phyloP scores from a whole-genome alignment of 1,140 invertebrate species.

The Drosophila rhopaloa region DNA sequence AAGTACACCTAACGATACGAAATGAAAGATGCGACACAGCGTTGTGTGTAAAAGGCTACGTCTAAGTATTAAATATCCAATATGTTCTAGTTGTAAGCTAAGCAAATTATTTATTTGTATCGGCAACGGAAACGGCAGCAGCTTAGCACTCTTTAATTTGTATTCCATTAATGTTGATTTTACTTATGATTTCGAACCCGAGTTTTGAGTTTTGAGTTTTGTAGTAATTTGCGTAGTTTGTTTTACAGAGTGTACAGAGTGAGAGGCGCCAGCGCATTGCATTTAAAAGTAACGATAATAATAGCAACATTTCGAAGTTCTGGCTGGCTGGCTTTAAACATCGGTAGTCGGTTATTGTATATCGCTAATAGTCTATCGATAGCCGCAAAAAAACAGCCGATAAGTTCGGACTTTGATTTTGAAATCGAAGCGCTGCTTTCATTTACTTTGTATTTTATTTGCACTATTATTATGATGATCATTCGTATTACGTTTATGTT shows the following conservation, averaged over 20 bases:
- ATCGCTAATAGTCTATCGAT: conserved; percentile 19
- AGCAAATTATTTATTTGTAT: conserved; percentile 77
- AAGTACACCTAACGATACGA: conserved; percentile 8
- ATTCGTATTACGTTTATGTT: conserved; percentile 76
- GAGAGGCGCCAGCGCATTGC: conserved; percentile 37
- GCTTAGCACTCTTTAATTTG: conserved; percentile 11
- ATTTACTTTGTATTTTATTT: conserved; percentile 53
- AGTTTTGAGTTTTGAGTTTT: conserved; percentile 18
- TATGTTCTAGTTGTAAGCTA: conserved; percentile 72
- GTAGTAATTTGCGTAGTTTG: background rate
- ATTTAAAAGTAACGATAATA: conserved; percentile 38
- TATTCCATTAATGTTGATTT: conserved; percentile 27
- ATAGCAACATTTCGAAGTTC: conserved; percentile 6
- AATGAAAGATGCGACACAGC: conserved; percentile 18
- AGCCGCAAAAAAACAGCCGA: background rate
- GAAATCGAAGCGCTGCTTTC: conserved; percentile 38
- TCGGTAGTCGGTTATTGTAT: conserved; percentile 11
- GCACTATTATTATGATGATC: conserved; percentile 64
- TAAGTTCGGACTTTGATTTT: conserved; percentile 23
- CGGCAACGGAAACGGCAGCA: conserved; percentile 9
- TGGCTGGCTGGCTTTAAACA: background rate
- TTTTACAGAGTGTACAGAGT: conserved; percentile 14
- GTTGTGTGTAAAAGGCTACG: conserved; percentile 64
- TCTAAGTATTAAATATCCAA: conserved; percentile 82
- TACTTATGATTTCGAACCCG: conserved; percentile 12